Conservation (phyloP, 1,140 invertebrate genomes). For the Bacillus rossius region DNA sequence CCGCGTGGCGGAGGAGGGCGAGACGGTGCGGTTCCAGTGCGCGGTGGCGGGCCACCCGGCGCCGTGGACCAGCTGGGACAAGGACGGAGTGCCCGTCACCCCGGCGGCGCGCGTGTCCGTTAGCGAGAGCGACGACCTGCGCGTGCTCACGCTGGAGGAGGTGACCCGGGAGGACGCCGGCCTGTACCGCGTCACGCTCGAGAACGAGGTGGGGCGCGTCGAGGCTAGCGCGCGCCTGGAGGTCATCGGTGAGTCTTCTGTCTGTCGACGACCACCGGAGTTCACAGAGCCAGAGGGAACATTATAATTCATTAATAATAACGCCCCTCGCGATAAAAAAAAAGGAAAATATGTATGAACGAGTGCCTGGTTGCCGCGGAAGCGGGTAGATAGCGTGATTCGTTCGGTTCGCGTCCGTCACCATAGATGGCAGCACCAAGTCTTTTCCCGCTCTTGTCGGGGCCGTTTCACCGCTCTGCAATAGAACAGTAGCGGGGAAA, state of each 20-base stretch:
- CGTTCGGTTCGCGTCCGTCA: too few species aligned
- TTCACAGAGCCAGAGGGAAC: too few species aligned
- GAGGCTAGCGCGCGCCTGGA: slow-evolving; percentile 75
- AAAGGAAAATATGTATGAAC: too few species aligned
- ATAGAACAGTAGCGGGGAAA: too few species aligned
- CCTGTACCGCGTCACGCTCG: slow-evolving; percentile 69
- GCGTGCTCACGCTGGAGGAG: slow-evolving; percentile 70
- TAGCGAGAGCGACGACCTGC: slow-evolving; percentile 67
- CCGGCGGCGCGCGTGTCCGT: slow-evolving; percentile 59
- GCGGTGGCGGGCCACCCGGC: slow-evolving; percentile 64
- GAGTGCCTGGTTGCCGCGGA: too few species aligned
- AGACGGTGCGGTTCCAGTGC: slow-evolving; percentile 73
- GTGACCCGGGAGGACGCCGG: slow-evolving; percentile 73
- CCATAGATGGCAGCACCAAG: too few species aligned
- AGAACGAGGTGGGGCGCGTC: slow-evolving; percentile 75
- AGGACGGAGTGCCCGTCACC: slow-evolving; percentile 58
- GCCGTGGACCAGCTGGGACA: slow-evolving; percentile 77
- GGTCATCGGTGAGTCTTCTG: slow-evolving; percentile 64
- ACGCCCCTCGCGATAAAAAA: too few species aligned
- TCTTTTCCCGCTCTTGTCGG: too few species aligned
- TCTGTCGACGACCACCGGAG: not conserved
- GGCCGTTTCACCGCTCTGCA: too few species aligned
- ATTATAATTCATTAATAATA: too few species aligned
- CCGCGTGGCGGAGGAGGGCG: slow-evolving; percentile 74
- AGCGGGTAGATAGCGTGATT: too few species aligned